Evolutionary conservation across 2,113 vertebrate species (phyloP).

Genomic region (Trematocara macrostoma): DNA sequence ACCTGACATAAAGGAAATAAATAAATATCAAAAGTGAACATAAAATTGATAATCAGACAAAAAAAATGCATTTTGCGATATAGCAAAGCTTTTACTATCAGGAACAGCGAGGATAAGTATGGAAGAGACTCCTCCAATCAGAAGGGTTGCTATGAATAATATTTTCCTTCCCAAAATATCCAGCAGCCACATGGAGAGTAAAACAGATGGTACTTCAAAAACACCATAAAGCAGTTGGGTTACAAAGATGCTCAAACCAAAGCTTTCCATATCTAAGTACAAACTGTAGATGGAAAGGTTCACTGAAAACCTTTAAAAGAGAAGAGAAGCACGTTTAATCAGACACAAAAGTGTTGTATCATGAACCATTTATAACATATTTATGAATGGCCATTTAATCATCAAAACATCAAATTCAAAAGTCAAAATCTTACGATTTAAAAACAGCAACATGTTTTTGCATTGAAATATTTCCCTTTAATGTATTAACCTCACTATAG

Average conservation of each 20-base stretch:
- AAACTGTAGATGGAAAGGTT: constrained; percentile 32
- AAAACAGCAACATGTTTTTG: fast-evolving
- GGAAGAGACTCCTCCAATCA: background rate
- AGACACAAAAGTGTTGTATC: background rate
- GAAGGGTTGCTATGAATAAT: background rate
- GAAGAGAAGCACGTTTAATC: background rate
- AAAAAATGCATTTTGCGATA: background rate
- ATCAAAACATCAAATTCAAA: background rate
- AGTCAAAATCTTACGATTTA: fast-evolving
- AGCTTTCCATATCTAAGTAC: constrained; percentile 8
- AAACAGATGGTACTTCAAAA: constrained; percentile 23
- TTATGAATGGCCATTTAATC: background rate
- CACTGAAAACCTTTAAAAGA: constrained; percentile 48
- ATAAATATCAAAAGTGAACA: background rate
- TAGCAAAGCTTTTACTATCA: constrained; percentile 23
- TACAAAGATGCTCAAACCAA: constrained; percentile 8
- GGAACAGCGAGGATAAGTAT: constrained; percentile 25
- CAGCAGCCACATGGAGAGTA: constrained; percentile 49
- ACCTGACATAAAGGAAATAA: background rate
- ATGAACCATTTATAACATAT: background rate
- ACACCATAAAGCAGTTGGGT: constrained; percentile 13
- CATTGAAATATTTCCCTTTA: constrained; percentile 19
- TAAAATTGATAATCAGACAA: fast-evolving
- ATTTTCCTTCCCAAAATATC: constrained; percentile 44
- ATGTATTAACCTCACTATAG: background rate